Percentiles rank a stretch among this genome's conserved stretches.
phyloP scores from a whole-genome alignment of 2,888 invertebrate genomes.

The Drepanosiphum platanoidis region DNA sequence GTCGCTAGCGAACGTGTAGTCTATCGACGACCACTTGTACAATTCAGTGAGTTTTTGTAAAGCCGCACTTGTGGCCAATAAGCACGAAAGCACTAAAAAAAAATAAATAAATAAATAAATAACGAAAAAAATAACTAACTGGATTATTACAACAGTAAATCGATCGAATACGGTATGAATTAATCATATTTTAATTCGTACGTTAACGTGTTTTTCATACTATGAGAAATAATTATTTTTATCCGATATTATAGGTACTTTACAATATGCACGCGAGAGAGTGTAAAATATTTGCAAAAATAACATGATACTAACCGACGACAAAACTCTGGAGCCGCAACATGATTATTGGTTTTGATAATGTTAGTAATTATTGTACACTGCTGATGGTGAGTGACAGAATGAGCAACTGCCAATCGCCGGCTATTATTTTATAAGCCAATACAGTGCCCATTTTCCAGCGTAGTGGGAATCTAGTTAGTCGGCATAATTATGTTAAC shows the following conservation, averaged over 20 bases:
- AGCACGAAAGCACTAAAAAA: constrained; percentile 40
- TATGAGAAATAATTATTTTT: too few species aligned
- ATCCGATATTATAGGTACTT: too few species aligned
- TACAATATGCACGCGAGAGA: too few species aligned
- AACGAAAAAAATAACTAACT: too few species aligned
- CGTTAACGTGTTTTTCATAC: too few species aligned
- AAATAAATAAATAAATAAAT: not conserved
- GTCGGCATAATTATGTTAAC: not conserved
- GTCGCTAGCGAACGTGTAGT: constrained; percentile 75
- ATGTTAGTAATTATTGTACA: not conserved
- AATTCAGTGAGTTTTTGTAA: constrained; percentile 70
- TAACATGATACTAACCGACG: constrained; percentile 46
- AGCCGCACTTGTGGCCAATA: constrained; percentile 27
- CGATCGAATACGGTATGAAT: too few species aligned
- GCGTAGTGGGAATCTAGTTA: constrained; percentile 47
- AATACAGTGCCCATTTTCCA: not conserved
- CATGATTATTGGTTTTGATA: not conserved
- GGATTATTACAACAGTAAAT: too few species aligned
- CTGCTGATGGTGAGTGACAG: not conserved
- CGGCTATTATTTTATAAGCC: constrained; percentile 39
- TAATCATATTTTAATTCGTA: too few species aligned
- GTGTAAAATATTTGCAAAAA: too few species aligned
- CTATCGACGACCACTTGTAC: constrained; percentile 78
- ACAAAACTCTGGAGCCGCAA: not conserved
- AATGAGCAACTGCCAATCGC: constrained; percentile 24